A percentile compares a stretch with the other conserved stretches of the same genome.
Evolutionary conservation across 2,797 vertebrate species (phyloP).

Genomic region (Enteromius thamalakanensis): DNA sequence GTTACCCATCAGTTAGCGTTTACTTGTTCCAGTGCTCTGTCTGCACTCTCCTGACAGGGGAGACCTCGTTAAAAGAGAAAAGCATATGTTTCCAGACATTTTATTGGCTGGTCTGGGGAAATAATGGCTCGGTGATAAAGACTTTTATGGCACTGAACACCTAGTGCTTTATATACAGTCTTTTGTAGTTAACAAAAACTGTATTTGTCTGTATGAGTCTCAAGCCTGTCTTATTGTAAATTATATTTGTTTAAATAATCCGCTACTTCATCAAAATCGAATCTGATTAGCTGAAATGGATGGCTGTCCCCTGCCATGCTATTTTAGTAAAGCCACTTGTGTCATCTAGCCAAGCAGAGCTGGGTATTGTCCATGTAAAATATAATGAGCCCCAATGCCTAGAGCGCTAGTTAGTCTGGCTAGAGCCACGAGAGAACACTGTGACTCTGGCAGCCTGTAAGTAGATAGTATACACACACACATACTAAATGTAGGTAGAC

Average conservation of each 20-base stretch:
- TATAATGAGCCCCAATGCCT: constrained; percentile 53
- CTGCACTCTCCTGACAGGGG: constrained; percentile 51
- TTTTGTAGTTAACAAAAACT: constrained; percentile 7
- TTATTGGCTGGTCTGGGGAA: constrained; percentile 28
- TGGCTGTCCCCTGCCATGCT: constrained; percentile 44
- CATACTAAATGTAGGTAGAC: constrained; percentile 39
- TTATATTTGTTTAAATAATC: constrained; percentile 41
- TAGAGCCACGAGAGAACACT: constrained; percentile 29
- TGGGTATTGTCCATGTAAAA: constrained; percentile 56
- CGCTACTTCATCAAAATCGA: constrained; percentile 6
- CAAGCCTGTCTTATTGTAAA: constrained; percentile 6
- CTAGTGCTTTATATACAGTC: neutral
- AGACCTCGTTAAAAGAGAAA: constrained; percentile 47
- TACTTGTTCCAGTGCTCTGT: constrained; percentile 52
- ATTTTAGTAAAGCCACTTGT: constrained; percentile 57
- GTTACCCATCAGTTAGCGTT: constrained; percentile 54
- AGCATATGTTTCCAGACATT: constrained; percentile 23
- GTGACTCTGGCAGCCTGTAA: constrained; percentile 32
- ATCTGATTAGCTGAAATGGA: constrained; percentile 12
- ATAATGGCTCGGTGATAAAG: constrained; percentile 39
- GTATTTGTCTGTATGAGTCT: neutral
- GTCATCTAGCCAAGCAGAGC: constrained; percentile 46
- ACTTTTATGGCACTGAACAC: constrained; percentile 4
- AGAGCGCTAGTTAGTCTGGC: constrained; percentile 37
- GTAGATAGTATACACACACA: constrained; percentile 8